Evolutionary conservation across 2,113 vertebrate species (phyloP), one percentile per base, ranked within the genome.

Genomic region (Riparia riparia): DNA sequence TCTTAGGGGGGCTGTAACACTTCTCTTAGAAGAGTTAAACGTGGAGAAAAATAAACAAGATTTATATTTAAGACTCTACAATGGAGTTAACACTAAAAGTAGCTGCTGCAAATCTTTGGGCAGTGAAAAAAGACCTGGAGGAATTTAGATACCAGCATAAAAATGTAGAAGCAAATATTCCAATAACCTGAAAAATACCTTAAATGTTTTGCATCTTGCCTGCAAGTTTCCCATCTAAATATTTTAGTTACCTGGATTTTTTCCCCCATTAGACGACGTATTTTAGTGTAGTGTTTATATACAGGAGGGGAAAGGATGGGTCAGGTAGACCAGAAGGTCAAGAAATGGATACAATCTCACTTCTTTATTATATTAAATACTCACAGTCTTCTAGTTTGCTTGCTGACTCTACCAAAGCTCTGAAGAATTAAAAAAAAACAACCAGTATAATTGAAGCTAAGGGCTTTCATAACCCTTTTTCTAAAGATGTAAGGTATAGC

Each of bases 391-490:
- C 7, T 20, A 50, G 26, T 63, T 58, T 74, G 28, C 72, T 86
- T 81, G 19, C 37, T 82, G 56, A 44, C 13, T 66, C 22, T 60
- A 45, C 37, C 15, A 70, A 85, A 82, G 18, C 41, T 60, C 49
- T 42, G 37, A 66, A 56, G 24, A 44, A 58, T 51, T 12, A 47
- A 85, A 94, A 37, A 37, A 37, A 37, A 93, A 22, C 69, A n/a
- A 68, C 1, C 11, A 74, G 11, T 26, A 76, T 50, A 82, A 86
- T 1, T 91, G 65, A 93, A 95, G 80, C 89, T 72, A 79, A 86
- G 57, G 82, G 18, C 19, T 87, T 87, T 54, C n/a, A 87, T 76
- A 95, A 95, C 87, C 83, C 77, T 82, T 87, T 81, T 86, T 14
- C 77, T 78, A 79, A 91, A 93, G 83, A 70, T 72, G 45, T 61